phyloP scores from a whole-genome alignment of 2,797 vertebrate species.

The Hirundo rustica region DNA sequence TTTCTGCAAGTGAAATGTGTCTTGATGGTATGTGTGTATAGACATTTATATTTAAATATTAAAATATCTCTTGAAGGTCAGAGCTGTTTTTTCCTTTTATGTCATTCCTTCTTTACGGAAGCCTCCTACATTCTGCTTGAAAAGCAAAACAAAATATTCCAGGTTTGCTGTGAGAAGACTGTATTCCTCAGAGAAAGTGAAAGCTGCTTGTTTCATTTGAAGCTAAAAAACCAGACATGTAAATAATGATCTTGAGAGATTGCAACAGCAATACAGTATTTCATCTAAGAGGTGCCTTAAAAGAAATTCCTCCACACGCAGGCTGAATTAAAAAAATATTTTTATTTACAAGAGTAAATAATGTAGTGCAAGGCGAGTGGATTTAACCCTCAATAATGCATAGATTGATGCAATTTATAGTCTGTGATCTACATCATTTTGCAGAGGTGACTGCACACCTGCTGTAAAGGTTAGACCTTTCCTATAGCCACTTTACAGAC shows the following conservation, averaged over 20 bases:
- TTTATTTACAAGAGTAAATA: constrained; percentile 79
- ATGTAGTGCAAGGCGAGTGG: constrained; percentile 75
- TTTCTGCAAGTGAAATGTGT: neutral
- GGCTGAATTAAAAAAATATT: constrained; percentile 76
- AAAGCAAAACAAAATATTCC: neutral
- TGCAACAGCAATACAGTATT: neutral
- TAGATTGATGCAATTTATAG: constrained; percentile 66
- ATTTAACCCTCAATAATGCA: constrained; percentile 73
- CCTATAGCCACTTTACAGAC: neutral
- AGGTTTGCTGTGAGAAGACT: neutral
- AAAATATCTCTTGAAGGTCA: neutral
- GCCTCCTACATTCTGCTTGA: neutral
- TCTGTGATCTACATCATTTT: constrained; percentile 6
- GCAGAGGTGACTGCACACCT: constrained; percentile 11
- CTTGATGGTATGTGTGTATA: neutral
- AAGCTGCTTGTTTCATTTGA: neutral
- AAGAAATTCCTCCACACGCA: neutral
- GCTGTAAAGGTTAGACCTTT: neutral
- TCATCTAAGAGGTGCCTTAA: neutral
- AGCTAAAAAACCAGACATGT: neutral
- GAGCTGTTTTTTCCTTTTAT: neutral
- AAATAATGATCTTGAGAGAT: neutral
- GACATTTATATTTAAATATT: neutral
- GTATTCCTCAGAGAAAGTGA: neutral
- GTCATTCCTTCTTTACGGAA: neutral